Evolutionary conservation across 2,888 invertebrate genomes (phyloP).

Genomic region (Caenorhabditis sp.): DNA sequence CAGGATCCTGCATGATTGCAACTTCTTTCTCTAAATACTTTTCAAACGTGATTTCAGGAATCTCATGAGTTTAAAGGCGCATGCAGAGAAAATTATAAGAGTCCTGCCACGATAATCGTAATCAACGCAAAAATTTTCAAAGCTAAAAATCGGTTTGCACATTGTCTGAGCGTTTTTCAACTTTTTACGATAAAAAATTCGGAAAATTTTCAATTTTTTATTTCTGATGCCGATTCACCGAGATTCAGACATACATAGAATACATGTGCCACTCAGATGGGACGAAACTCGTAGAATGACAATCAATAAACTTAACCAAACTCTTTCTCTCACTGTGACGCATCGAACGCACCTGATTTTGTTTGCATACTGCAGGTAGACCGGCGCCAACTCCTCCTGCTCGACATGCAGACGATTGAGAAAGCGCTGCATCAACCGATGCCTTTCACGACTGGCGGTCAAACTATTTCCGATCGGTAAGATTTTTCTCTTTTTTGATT

Average conservation of each 20-base stretch:
- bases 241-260: too few species aligned
- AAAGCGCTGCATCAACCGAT: constrained; percentile 82
- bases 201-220: too few species aligned
- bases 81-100: background rate
- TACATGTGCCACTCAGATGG: background rate
- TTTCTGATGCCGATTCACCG: too few species aligned
- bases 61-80: background rate
- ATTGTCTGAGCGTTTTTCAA: too few species aligned
- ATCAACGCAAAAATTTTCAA: background rate
- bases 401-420: constrained; percentile 81
- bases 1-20: too few species aligned
- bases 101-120: constrained; percentile 2
- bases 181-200: too few species aligned
- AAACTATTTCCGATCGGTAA: constrained; percentile 82
- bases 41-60: too few species aligned
- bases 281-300: background rate
- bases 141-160: background rate
- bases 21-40: too few species aligned
- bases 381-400: constrained; percentile 49
- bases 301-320: constrained; percentile 16
- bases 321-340: constrained; percentile 21
- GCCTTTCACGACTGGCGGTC: constrained; percentile 83
- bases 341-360: constrained; percentile 57
- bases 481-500: background rate
- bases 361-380: constrained; percentile 64